Evolutionary conservation across 2,888 invertebrate genomes (phyloP).

Genomic region (Meiosimyza platycephala): DNA sequence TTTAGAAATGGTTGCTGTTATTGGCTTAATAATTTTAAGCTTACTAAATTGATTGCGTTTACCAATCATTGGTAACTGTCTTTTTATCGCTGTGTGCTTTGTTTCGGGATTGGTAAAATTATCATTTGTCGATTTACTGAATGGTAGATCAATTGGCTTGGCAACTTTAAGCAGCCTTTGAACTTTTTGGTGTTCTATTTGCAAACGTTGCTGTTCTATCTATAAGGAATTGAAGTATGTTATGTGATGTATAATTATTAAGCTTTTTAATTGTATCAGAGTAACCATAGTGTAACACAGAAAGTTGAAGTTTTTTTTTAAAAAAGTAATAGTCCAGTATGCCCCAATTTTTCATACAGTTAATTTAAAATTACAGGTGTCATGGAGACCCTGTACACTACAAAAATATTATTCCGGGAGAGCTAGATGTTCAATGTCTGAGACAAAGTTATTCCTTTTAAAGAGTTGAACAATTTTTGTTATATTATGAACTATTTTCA

Average conservation of each 20-base stretch:
- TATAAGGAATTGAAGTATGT: constrained; percentile 53
- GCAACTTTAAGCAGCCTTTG: constrained; percentile 81
- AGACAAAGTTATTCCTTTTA: too few relatives aligned
- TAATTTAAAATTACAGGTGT: too few relatives aligned
- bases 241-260: not conserved
- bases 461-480: too few relatives aligned
- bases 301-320: too few relatives aligned
- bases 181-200: constrained; percentile 75
- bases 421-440: too few relatives aligned
- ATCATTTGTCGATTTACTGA: constrained; percentile 49
- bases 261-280: not conserved
- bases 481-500: too few relatives aligned
- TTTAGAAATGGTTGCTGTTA: not conserved
- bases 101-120: not conserved
- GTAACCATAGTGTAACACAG: too few relatives aligned
- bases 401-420: too few relatives aligned
- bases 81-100: constrained; percentile 35
- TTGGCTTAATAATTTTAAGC: constrained; percentile 56
- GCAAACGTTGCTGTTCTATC: constrained; percentile 76
- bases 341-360: too few relatives aligned
- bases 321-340: too few relatives aligned
- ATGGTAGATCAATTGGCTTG: constrained; percentile 73
- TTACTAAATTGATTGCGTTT: constrained; percentile 65
- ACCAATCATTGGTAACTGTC: constrained; percentile 68
- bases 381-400: too few relatives aligned